Evolutionary conservation across 2,797 vertebrate genomes (phyloP).

Genomic region (Tympanoctomys barrerae): DNA sequence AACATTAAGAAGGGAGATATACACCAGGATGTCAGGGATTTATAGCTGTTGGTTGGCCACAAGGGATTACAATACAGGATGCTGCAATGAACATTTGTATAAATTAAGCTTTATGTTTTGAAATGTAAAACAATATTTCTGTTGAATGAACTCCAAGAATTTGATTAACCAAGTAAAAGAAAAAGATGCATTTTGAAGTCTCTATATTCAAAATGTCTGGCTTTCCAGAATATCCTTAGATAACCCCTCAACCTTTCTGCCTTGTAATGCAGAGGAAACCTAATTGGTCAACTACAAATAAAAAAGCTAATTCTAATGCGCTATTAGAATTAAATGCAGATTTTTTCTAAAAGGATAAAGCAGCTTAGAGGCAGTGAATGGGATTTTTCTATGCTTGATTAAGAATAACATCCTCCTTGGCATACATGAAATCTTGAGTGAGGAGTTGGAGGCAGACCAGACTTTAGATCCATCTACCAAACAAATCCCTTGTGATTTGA

Average conservation of each 20-base stretch:
- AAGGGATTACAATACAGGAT: not conserved
- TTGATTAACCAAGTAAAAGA: not conserved
- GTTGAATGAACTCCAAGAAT: not conserved
- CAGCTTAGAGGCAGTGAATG: slow-evolving; percentile 51
- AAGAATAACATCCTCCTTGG: slow-evolving; percentile 70
- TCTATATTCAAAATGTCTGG: slow-evolving; percentile 5
- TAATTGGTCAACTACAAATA: not conserved
- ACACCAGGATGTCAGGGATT: not conserved
- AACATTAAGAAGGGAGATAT: not conserved
- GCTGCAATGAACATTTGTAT: not conserved
- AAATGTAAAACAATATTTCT: not conserved
- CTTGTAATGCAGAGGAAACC: slow-evolving; percentile 50
- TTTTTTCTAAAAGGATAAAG: slow-evolving; percentile 57
- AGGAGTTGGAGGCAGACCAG: slow-evolving; percentile 76
- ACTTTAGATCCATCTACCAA: slow-evolving; percentile 82
- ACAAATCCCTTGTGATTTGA: slow-evolving; percentile 84
- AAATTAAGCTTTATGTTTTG: slow-evolving; percentile 33
- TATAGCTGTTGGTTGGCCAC: not conserved
- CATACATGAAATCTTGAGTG: slow-evolving; percentile 76
- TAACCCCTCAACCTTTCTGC: not conserved
- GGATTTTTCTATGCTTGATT: slow-evolving; percentile 70
- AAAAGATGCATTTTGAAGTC: not conserved
- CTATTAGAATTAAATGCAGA: slow-evolving; percentile 55
- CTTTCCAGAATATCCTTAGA: not conserved
- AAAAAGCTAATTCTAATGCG: slow-evolving; percentile 47